These are phyloP conservation scores for Acronicta psi DNA, from an alignment of 2,888 invertebrate species.

Conservation along the genomic window DNA sequence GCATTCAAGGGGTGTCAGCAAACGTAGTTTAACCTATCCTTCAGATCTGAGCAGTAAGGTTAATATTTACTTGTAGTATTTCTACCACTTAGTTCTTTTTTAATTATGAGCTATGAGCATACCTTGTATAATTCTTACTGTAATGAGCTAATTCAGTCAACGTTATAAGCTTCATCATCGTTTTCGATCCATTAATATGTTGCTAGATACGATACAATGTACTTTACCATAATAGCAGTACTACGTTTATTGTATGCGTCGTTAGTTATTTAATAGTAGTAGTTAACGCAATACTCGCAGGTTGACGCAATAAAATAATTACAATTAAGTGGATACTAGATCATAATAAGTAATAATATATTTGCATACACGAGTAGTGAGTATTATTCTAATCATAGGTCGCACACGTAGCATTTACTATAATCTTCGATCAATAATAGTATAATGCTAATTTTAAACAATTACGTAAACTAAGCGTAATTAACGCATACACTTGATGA, in stretches of 20 bases:
- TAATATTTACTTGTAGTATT: too few relatives aligned
- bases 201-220: neutral
- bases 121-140: neutral
- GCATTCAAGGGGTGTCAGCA: too few relatives aligned
- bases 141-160: neutral
- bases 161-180: neutral
- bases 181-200: slow-evolving; percentile 1
- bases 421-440: too few relatives aligned
- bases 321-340: slow-evolving; percentile 35
- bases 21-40: too few relatives aligned
- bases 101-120: too few relatives aligned
- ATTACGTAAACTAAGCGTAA: too few relatives aligned
- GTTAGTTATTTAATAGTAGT: slow-evolving; percentile 19
- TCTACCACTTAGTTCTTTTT: too few relatives aligned
- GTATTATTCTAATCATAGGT: slow-evolving; percentile 22
- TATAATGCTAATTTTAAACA: slow-evolving; percentile 18
- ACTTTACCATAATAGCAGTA: neutral
- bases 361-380: slow-evolving; percentile 26
- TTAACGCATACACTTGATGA: too few relatives aligned
- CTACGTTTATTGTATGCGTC: neutral
- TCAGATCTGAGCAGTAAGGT: too few relatives aligned
- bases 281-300: slow-evolving; percentile 20
- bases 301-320: slow-evolving; percentile 32
- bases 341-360: slow-evolving; percentile 10
- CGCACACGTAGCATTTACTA: slow-evolving; percentile 6